phyloP scores from a whole-genome alignment of 2,113 vertebrate species.

The Okapia johnstoni region DNA sequence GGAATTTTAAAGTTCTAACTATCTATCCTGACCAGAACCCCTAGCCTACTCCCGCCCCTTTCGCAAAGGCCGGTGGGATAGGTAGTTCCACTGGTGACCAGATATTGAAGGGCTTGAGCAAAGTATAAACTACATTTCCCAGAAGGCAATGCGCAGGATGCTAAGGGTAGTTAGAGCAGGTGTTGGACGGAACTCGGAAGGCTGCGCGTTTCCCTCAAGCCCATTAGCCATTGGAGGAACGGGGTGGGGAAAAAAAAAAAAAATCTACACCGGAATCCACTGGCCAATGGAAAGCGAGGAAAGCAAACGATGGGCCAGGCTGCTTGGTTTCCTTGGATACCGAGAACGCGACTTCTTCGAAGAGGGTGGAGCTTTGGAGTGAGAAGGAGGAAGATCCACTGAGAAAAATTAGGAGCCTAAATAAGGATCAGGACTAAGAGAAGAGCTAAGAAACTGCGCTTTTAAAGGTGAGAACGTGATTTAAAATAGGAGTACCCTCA shows the following conservation, averaged over 20 bases:
- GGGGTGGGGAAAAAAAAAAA: rapidly evolving
- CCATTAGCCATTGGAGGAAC: neutral
- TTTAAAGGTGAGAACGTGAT: slow-evolving; percentile 20
- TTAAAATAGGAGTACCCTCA: neutral
- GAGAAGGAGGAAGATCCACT: neutral
- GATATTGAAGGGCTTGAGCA: rapidly evolving
- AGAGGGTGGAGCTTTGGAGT: slow-evolving; percentile 6
- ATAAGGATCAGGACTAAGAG: slow-evolving; percentile 14
- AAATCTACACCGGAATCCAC: rapidly evolving
- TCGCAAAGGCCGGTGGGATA: slow-evolving; percentile 55
- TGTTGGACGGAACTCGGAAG: neutral
- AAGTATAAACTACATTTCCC: neutral
- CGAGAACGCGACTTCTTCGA: slow-evolving; percentile 61
- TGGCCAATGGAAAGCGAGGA: slow-evolving; percentile 53
- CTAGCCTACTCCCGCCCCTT: neutral
- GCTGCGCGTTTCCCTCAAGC: neutral
- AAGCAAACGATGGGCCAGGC: rapidly evolving
- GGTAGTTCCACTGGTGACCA: slow-evolving; percentile 13
- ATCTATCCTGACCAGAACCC: rapidly evolving
- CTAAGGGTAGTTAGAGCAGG: rapidly evolving
- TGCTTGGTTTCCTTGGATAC: slow-evolving; percentile 66
- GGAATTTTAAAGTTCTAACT: neutral
- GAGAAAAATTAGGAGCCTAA: neutral
- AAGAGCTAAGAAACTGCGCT: slow-evolving; percentile 41
- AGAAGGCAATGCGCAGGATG: neutral